Evolutionary conservation across 2,888 invertebrate species (phyloP), one percentile per base, ranked within the genome.

Genomic region (Trissonchulus latispiculum): DNA sequence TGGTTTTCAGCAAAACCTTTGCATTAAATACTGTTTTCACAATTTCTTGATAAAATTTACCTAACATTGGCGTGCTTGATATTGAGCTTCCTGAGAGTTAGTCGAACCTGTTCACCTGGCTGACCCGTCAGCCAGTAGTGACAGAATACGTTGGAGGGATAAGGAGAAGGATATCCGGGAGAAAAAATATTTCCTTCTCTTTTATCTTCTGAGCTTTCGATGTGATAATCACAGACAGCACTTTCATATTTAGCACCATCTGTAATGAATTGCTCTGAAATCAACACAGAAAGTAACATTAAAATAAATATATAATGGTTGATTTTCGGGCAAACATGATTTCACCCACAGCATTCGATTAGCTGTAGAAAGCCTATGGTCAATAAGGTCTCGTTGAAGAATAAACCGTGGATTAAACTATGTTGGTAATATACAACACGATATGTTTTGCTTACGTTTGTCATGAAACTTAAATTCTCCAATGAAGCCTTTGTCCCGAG

Each of bases 61-160:
- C 91, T 91, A 77, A 90, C 85, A 81, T 91, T 90, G 74, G 90
- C 90, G 84, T 90, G 89, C 83, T 90, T 89, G 77, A 91, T 86
- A 72, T 88, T 87, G 78, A 90, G 87, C 85, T 91, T 90, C 84
- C 92, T 91, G 81, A 93, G 92, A 29, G 91, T 87, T 78, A 93
- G 85, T 82, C 91, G 89, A 78, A 93, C 90, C 77, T 90, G 86
- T 84, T 91, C 90, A 66, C 78, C 77, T 18, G 77, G 75, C 70
- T 77, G 1, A 8, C 69, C 75, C 8, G 31, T 15, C 3, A 75
- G 36, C 62, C 67, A 37, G 64, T 72, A 75, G 72, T 36, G 29
- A 69, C 75, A 75, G 2, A 8, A 29, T 18, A 37, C n/a, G 32
- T 66, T n/a, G 15, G 72, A 33, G 2, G 75, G 74, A 59, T 75